A percentile compares a stretch with the other conserved stretches of the same genome.
Evolutionary conservation across 2,888 invertebrate species (phyloP).

Genomic region (Alitta virens): DNA sequence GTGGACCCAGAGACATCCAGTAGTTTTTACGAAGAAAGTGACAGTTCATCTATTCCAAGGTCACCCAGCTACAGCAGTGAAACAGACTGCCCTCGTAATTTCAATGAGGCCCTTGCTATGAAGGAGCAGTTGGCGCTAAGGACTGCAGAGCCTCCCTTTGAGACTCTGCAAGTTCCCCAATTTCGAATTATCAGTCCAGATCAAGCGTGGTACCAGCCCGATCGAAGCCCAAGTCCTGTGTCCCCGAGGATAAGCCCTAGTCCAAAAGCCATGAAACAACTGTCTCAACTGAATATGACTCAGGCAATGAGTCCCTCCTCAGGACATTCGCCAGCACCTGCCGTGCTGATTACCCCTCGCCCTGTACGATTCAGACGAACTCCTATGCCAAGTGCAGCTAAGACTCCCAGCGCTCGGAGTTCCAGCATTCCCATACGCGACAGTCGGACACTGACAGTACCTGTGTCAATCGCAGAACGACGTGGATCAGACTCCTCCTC

Average conservation of each 20-base stretch:
- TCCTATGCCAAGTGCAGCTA: not conserved
- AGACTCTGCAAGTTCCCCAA: conserved; percentile 20
- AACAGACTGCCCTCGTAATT: conserved; percentile 26
- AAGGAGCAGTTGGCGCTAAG: not conserved
- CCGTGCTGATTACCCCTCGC: conserved; percentile 2
- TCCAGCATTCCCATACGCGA: conserved; percentile 33
- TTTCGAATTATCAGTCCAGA: conserved; percentile 20
- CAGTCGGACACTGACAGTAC: conserved; percentile 12
- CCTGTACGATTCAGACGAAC: conserved; percentile 9
- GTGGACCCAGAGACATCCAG: conserved; percentile 47
- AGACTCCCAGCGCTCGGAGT: conserved; percentile 20
- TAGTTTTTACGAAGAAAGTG: conserved; percentile 46
- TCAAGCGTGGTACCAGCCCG: conserved; percentile 18
- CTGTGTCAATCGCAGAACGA: not conserved
- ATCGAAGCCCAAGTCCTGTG: conserved; percentile 19
- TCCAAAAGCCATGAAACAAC: conserved; percentile 15
- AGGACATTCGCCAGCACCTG: not conserved
- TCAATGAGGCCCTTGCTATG: conserved; percentile 9
- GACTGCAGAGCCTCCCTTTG: conserved; percentile 2
- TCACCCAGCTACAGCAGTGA: conserved; percentile 39
- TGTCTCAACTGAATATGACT: too few relatives aligned
- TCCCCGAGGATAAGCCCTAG: conserved; percentile 20
- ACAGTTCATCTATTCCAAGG: conserved; percentile 40
- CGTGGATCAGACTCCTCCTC: conserved; percentile 16
- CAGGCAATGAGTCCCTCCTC: not conserved